Evolutionary conservation across 2,888 invertebrate species (phyloP).

Genomic region (Chaetogeoica ovagalla): DNA sequence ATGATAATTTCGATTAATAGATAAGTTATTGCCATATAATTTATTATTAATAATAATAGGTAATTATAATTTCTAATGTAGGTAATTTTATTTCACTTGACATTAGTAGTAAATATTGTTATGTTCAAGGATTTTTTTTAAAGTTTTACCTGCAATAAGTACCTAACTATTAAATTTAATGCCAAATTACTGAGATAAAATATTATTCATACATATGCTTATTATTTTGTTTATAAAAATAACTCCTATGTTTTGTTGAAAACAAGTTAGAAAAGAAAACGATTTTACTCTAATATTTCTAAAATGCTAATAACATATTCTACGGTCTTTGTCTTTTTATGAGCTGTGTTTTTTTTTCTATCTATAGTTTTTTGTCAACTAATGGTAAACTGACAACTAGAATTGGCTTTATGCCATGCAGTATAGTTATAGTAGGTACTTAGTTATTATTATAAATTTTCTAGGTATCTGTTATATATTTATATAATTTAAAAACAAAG

Average conservation of each 20-base stretch:
- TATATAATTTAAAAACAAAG: too few species aligned
- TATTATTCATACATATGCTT: neutral
- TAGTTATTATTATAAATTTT: neutral
- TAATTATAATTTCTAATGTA: neutral
- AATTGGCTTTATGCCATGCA: conserved; percentile 7
- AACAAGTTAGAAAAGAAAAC: neutral
- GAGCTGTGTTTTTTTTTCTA: neutral
- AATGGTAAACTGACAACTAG: neutral
- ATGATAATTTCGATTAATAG: neutral
- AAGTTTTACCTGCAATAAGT: too few species aligned
- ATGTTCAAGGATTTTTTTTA: neutral
- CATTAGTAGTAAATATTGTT: neutral
- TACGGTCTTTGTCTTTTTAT: neutral
- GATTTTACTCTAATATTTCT: neutral
- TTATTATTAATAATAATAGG: neutral
- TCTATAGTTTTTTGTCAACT: neutral
- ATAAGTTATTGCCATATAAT: neutral
- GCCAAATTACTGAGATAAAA: neutral
- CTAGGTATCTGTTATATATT: neutral
- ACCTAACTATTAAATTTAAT: conserved; percentile 11
- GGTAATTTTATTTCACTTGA: neutral
- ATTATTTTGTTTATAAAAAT: conserved; percentile 11
- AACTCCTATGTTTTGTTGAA: neutral
- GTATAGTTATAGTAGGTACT: neutral
- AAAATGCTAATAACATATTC: neutral